Evolutionary conservation across 2,113 vertebrate genomes (phyloP), one percentile per base, ranked within the genome.

Genomic region (Capreolus pygargus): DNA sequence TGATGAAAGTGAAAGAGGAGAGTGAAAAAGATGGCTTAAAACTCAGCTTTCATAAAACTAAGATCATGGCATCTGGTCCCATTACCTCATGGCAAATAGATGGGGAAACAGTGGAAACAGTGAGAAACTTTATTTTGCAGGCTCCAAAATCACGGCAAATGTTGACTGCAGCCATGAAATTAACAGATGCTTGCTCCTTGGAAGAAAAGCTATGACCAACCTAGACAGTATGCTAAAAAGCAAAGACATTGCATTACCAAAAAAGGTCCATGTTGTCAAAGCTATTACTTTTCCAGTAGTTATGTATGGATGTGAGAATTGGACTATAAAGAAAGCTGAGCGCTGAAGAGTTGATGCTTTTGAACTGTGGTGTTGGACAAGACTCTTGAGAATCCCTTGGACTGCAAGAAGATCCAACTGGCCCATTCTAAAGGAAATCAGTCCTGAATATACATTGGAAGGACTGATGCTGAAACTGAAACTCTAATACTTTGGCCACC

Each of bases 51-150:
- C 16, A 67, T 33, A 36, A 67, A 36, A 67, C 33, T n/a, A 67
- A 67, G 33, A 67, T 67, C 64, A 67, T 19, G 64, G 33, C 16
- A 67, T 67, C 33, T 67, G 33, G 64, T 8, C 16, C 64, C 64
- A 67, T 19, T 19, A 67, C 64, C n/a, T 67, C 64, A n/a, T n/a
- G 17, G 16, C 64, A 67, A n/a, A 19, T n/a, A 67, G 9, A 67
- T 19, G 64, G 33, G 33, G 4, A 67, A 67, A 67, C 61, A n/a
- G 64, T 67, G 64, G 3, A 67, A 67, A 67, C 8, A 19, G 61
- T n/a, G 33, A 64, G 8, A 67, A 0, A 19, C 33, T 19, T 67
- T 36, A 67, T 67, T n/a, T 19, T 67, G 0, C 1, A 7, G 8
- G 33, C 16, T n/a, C 64, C 16, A 19, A n/a, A 67, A 67, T 67